Evolutionary conservation across 2,113 vertebrate genomes (phyloP), one percentile per base, ranked within the genome.

Genomic region (Polypterus bichir): DNA sequence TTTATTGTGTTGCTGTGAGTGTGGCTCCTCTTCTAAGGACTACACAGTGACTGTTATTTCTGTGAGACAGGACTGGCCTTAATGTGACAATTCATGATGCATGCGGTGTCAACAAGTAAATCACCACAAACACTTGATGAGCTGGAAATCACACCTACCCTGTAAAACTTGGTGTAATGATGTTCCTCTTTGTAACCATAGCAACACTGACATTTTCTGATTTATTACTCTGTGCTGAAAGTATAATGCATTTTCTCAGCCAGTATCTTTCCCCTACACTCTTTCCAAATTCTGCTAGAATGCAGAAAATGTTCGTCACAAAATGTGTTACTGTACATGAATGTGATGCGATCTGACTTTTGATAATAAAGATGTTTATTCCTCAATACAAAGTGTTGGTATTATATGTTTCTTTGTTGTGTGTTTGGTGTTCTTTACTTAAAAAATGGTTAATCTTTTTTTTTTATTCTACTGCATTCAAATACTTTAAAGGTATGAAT

Each of bases 111-210:
- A 79, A 76, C 67, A 80, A 76, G 83, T 91, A 89, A 90, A 90
- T 80, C 81, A 89, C 11, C 4, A 27, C 61, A 68, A 69, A 76
- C 70, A 75, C 74, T 47, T 79, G 78, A 90, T 78, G 83, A 83
- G 80, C 79, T 76, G 74, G 79, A 79, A 80, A 84, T 72, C 70
- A 79, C 77, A 77, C 76, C 75, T 72, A 74, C 71, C 68, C 63
- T 77, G 77, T 62, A 71, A 4, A 9, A 68, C 70, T 68, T 71
- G 68, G 67, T 71, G 69, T 66, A 47, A 59, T 59, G 66, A 77
- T 77, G 74, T 75, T 47, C 77, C 76, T 76, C 70, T 70, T 60
- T 70, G 87, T 89, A 86, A 81, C 88, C 85, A 91, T 89, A 87
- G 87, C 71, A 77, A 90, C 58, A 60, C 65, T 78, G 73, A 71